Percentiles rank a stretch among this genome's conserved stretches.
Evolutionary conservation across 2,113 vertebrate species (phyloP).

Genomic region (Heterochromis multidens): DNA sequence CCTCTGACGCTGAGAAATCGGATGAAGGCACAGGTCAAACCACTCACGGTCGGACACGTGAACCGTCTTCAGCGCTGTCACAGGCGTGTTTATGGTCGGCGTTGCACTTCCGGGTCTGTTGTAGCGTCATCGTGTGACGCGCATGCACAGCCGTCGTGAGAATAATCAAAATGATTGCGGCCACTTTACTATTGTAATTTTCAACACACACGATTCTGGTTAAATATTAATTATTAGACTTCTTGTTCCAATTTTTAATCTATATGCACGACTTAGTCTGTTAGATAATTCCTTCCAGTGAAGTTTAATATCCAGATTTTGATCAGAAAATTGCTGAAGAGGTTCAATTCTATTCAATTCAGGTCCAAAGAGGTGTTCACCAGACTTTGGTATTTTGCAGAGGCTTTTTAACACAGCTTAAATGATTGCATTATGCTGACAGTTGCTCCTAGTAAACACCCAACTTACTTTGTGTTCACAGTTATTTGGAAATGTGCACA

Average conservation of each 20-base stretch:
- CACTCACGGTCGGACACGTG: constrained; percentile 90
- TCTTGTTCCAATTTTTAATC: background rate
- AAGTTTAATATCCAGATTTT: too few relatives aligned
- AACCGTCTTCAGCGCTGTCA: constrained; percentile 74
- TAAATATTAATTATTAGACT: background rate
- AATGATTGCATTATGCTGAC: too few relatives aligned
- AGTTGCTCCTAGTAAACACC: too few relatives aligned
- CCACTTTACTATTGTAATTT: background rate
- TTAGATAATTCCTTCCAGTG: too few relatives aligned
- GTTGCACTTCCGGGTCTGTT: constrained; percentile 31
- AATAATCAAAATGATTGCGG: background rate
- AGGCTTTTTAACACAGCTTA: too few relatives aligned
- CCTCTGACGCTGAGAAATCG: background rate
- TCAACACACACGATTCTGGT: background rate
- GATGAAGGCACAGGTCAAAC: background rate
- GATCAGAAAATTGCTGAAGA: too few relatives aligned
- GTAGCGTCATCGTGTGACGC: background rate
- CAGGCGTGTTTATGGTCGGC: constrained; percentile 46
- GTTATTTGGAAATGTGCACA: too few relatives aligned
- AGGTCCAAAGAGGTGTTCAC: too few relatives aligned
- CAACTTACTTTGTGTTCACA: too few relatives aligned
- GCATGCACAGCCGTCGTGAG: background rate
- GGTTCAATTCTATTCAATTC: too few relatives aligned
- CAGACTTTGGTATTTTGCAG: too few relatives aligned
- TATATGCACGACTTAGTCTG: accelerated